phyloP scores from a whole-genome alignment of 2,888 invertebrate species.

The Catocala sponsa region DNA sequence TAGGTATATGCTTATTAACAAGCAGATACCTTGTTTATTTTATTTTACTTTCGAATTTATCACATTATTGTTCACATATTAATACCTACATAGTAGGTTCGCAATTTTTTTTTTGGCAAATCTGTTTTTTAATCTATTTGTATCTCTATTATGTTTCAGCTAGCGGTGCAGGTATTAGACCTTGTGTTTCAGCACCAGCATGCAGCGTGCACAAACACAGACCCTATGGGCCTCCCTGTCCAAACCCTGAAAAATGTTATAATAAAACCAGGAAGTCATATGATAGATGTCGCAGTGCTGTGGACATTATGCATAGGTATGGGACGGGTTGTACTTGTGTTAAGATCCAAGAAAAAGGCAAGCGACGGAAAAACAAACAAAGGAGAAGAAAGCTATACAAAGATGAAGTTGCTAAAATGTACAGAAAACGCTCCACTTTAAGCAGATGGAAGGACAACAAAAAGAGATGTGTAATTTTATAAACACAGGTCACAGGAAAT shows the following conservation, averaged over 20 bases:
- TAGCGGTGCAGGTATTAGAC: neutral
- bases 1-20: no score
- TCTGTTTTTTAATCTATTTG: no score
- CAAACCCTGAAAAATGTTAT: slow-evolving; percentile 75
- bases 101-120: no score
- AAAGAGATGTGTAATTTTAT: slow-evolving; percentile 70
- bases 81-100: no score
- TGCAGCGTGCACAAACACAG: slow-evolving; percentile 68
- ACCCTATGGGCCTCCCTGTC: slow-evolving; percentile 74
- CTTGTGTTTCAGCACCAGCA: neutral
- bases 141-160: slow-evolving; percentile 1
- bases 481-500: slow-evolving; percentile 7
- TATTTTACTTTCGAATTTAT: no score
- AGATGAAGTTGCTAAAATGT: slow-evolving; percentile 64
- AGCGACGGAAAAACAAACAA: no score
- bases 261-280: slow-evolving; percentile 67
- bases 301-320: slow-evolving; percentile 42
- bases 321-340: slow-evolving; percentile 9
- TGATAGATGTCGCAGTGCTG: slow-evolving; percentile 73
- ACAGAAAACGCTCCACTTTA: slow-evolving; percentile 59
- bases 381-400: slow-evolving; percentile 56
- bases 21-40: no score
- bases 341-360: no score
- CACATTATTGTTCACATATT: no score
- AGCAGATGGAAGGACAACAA: slow-evolving; percentile 64